Evolutionary conservation across 2,797 vertebrate species (phyloP).

Genomic region (Columba guinea): DNA sequence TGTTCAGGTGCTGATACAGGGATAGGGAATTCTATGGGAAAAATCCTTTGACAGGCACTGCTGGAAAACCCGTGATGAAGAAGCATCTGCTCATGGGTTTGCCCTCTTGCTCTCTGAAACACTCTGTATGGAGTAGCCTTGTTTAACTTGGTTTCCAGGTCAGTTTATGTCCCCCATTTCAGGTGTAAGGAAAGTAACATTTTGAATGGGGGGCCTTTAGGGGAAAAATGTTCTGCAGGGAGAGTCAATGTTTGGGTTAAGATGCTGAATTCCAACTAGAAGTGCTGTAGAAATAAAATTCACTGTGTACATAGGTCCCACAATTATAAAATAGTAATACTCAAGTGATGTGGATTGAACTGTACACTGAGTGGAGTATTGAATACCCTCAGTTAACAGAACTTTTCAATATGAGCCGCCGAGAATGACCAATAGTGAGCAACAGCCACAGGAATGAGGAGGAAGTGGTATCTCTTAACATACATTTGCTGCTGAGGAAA

Average conservation of each 20-base stretch:
- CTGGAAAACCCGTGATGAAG: not conserved
- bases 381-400: not conserved
- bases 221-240: not conserved
- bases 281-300: not conserved
- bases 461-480: not conserved
- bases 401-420: not conserved
- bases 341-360: no score
- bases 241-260: not conserved
- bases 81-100: not conserved
- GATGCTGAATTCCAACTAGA: not conserved
- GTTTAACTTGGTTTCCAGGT: not conserved
- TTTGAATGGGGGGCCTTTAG: not conserved
- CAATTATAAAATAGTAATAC: not conserved
- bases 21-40: not conserved
- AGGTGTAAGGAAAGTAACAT: not conserved
- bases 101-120: not conserved
- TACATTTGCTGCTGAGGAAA: not conserved
- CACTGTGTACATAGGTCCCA: not conserved
- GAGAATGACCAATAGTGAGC: not conserved
- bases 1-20: not conserved
- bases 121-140: not conserved
- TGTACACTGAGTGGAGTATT: no score
- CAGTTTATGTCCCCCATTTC: not conserved
- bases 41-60: not conserved
- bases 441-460: accelerated